Evolutionary conservation across 1,140 invertebrate genomes (phyloP).

Genomic region (Aphelenchoides fujianensis): DNA sequence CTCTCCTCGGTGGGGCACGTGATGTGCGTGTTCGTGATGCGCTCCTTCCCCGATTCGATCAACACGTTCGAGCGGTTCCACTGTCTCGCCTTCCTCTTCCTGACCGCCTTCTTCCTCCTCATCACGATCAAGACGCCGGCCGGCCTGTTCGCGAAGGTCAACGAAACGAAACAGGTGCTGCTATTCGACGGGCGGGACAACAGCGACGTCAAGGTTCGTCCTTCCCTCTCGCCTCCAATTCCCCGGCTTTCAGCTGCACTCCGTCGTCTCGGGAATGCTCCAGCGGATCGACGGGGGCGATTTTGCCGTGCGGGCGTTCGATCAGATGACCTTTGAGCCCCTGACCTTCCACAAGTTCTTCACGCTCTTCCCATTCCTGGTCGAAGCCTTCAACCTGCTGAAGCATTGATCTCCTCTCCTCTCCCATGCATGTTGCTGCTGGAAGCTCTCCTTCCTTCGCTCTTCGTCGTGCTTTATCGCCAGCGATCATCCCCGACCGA

Average conservation of each 20-base stretch:
- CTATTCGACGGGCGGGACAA: too few species aligned
- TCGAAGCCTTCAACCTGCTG: not conserved
- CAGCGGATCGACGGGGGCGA: not conserved
- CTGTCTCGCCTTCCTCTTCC: not conserved
- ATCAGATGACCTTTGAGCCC: not conserved
- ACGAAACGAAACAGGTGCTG: not conserved
- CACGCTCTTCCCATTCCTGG: not conserved
- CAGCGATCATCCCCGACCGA: too few species aligned
- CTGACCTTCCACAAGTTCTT: not conserved
- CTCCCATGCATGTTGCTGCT: too few species aligned
- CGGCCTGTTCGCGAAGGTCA: not conserved
- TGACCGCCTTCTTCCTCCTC: not conserved
- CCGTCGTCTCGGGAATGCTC: not conserved
- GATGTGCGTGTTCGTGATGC: not conserved
- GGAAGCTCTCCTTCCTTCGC: too few species aligned
- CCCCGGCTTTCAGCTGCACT: not conserved
- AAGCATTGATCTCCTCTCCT: not conserved
- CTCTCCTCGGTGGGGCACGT: not conserved
- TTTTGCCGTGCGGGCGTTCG: not conserved
- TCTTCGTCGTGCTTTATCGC: too few species aligned
- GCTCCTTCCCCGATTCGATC: not conserved
- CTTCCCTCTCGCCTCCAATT: too few species aligned
- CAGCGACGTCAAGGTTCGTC: too few species aligned
- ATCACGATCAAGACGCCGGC: not conserved
- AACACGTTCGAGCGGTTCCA: not conserved